Base-by-base conservation (phyloP, 2,113 vertebrate genomes). In the Lagopus leucura region DNA sequence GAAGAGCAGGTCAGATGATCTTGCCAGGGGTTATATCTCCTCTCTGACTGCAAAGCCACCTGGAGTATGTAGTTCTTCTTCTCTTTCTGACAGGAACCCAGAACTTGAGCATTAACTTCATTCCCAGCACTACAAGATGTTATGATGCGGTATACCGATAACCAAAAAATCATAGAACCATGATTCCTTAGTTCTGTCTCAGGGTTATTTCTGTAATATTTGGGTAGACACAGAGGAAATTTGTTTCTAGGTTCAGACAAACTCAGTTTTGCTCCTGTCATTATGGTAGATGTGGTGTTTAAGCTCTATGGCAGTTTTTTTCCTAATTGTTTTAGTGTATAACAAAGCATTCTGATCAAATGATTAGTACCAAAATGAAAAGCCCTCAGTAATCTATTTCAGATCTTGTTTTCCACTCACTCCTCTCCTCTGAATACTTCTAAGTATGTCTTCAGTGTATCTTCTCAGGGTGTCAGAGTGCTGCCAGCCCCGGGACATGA, bases 151-250 rank as follows among this genome's bases (percentile, higher is more conserved):
- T 15, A 43, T 43, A 43, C 15, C 6, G 42, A 43, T 43, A 43
- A 43, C 15, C 15, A 43, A 43, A 43, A 43, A 43, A 43, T 43
- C 42, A 43, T 43, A 43, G 15, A 43, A 43, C 42, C 42, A 17
- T 43, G 42, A 43, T 83, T 90, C 64, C 52, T 55, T 38, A 80
- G 25, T 5, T 50, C 34, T 71, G 13, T 40, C 60, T 66, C n/a
- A 73, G 50, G 7, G n/a, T 34, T 30, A 82, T 83, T 90, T 82
- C 67, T 77, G 27, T 70, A 66, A 61, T 82, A 13, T 81, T 82
- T 82, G n/a, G 11, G 11, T 58, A 42, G 30, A 84, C 61, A 52
- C 10, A 72, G 38, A 75, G 10, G 0, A 0, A 6, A n/a, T 66
- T 55, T 76, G 1, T 65, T 73, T 66, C 82, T 25, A 28, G 21